Evolutionary conservation across 2,888 invertebrate genomes (phyloP), one percentile per base, ranked within the genome.

Genomic region (Polydrusus pterygomalis): DNA sequence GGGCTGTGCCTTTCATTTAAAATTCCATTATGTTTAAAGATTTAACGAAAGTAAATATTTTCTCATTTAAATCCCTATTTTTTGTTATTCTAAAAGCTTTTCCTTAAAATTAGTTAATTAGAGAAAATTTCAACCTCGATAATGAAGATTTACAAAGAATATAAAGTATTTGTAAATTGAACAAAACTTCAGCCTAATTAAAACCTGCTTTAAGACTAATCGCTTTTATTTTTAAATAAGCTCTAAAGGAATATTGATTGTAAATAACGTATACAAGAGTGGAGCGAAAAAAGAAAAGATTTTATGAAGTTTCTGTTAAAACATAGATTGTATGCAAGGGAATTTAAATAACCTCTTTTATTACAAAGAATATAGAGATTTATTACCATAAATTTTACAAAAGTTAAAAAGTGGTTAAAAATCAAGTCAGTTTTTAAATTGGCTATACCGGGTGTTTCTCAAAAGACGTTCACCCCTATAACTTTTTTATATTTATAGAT

Each of bases 21-120:
- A 51, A 17, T 51, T 51, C 17, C 20, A 51, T 51, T 51, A 15
- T 18, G 18, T 20, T 51, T 51, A 51, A 10, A 11, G 51, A 17
- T 51, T 51, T 51, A 51, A 51, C 20, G 51, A 51, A 51, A 51
- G 20, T 51, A 51, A 51, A 51, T 51, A 20, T 51, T 51, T 51
- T 51, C 51, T 51, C 51, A 20, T 51, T 51, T 51, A 51, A 20
- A 51, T 51, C 51, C 51, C 11, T 51, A 51, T 51, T 51, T 43
- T 51, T 51, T 51, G 11, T 20, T 18, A 51, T 51, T 51, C 20
- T 51, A 51, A 51, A 51, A 51, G 51, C 20, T 18, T 6, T 51
- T 17, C 6, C 11, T 2, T 20, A 51, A 51, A 51, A 51, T 20
- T 51, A 17, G 20, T 51, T 51, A 51, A 51, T 51, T 20, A 20